phyloP scores from a whole-genome alignment of 2,797 vertebrate species.

The Cichlasoma orientale region DNA sequence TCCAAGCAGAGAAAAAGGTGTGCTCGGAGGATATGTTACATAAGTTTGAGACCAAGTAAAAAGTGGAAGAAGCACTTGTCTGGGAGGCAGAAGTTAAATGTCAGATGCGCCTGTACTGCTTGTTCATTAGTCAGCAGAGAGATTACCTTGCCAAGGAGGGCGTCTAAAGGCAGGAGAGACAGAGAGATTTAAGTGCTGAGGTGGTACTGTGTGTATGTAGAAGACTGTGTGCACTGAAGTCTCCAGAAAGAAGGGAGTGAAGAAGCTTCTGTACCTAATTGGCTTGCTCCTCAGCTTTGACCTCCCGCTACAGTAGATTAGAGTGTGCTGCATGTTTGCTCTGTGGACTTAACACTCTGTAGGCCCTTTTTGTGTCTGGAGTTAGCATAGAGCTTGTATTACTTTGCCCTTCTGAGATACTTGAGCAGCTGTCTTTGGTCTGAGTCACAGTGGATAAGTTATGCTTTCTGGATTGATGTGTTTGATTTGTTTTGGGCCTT shows the following conservation, averaged over 20 bases:
- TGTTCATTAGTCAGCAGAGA: constrained; percentile 27
- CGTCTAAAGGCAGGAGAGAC: neutral
- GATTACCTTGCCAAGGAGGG: constrained; percentile 15
- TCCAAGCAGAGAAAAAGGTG: neutral
- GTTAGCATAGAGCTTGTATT: neutral
- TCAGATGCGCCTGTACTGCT: constrained; percentile 26
- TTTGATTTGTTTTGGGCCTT: neutral
- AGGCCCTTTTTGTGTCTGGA: constrained; percentile 22
- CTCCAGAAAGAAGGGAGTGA: constrained; percentile 21
- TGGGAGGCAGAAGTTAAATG: constrained; percentile 24
- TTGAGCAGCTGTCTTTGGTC: neutral
- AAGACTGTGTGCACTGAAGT: neutral
- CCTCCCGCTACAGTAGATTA: constrained; percentile 55
- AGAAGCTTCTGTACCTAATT: constrained; percentile 49
- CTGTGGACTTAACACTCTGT: constrained; percentile 10
- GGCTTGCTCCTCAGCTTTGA: constrained; percentile 47
- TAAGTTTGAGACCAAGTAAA: constrained; percentile 17
- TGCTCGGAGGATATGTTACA: constrained; percentile 27
- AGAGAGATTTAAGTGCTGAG: constrained; percentile 5
- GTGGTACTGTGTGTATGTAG: constrained; percentile 2
- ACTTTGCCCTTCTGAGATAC: neutral
- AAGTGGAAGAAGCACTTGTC: constrained; percentile 6
- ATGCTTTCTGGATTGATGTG: neutral
- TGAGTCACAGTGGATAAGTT: neutral
- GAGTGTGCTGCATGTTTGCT: constrained; percentile 16